A percentile compares a stretch with the other conserved stretches of the same genome.
These are phyloP conservation scores for Spisula solida DNA, from an alignment of 2,888 invertebrate genomes.

Conservation along the genomic window DNA sequence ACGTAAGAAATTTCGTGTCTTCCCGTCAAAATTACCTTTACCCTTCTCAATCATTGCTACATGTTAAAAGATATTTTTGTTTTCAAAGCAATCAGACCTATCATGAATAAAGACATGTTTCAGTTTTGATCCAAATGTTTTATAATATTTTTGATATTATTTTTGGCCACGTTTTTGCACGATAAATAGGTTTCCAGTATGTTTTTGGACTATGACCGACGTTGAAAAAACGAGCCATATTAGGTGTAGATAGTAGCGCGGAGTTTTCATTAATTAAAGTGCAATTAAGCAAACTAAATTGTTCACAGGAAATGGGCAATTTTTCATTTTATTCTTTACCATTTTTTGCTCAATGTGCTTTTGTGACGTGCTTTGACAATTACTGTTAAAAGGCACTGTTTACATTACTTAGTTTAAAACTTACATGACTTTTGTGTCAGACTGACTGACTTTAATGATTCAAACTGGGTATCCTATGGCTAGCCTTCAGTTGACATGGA, in stretches of 20 bases:
- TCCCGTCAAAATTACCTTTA: neutral
- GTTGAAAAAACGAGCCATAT: neutral
- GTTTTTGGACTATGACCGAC: constrained; percentile 1
- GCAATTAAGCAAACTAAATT: constrained; percentile 35
- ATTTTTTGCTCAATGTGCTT: constrained; percentile 36
- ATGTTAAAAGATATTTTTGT: constrained; percentile 16
- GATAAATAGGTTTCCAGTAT: neutral
- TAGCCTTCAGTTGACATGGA: neutral
- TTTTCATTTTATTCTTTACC: constrained; percentile 35
- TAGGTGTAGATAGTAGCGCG: neutral
- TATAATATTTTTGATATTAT: constrained; percentile 7
- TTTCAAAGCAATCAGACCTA: constrained; percentile 1
- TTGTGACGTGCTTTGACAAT: constrained; percentile 37
- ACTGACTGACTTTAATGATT: constrained; percentile 33
- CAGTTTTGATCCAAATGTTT: constrained; percentile 10
- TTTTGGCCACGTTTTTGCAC: neutral
- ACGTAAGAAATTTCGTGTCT: neutral
- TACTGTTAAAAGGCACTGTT: neutral
- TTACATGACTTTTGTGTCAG: constrained; percentile 41
- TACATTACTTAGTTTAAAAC: constrained; percentile 27
- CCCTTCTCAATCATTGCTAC: neutral
- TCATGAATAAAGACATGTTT: neutral
- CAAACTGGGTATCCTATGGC: neutral
- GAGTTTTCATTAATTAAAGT: constrained; percentile 31
- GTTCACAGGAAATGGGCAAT: constrained; percentile 40